These are phyloP conservation scores for Incurvaria masculella DNA, from an alignment of 2,888 invertebrate genomes.

Conservation along the genomic window DNA sequence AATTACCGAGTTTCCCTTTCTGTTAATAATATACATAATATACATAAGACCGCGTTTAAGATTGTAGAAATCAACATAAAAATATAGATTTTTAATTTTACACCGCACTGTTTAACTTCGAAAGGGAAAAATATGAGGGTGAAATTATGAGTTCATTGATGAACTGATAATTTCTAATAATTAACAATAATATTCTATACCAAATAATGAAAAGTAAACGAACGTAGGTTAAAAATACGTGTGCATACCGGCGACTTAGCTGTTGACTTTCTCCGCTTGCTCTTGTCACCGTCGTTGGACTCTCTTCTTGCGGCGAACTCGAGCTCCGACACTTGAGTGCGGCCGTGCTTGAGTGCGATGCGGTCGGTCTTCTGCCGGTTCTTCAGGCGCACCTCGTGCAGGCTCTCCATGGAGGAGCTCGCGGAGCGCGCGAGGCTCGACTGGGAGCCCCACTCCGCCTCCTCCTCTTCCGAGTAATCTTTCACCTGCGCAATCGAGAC, in stretches of 20 bases:
- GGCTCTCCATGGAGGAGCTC: conserved; percentile 53
- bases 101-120: no score
- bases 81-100: no score
- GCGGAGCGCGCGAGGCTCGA: conserved; percentile 38
- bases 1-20: no score
- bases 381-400: conserved; percentile 49
- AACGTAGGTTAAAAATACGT: no score
- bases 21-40: no score
- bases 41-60: no score
- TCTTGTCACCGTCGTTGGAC: conserved; percentile 48
- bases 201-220: no score
- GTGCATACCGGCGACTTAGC: conserved; percentile 26
- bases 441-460: conserved; percentile 34
- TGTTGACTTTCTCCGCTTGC: conserved; percentile 44
- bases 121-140: no score
- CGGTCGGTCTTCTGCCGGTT: conserved; percentile 49
- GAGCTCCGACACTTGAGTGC: conserved; percentile 43
- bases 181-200: no score
- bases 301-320: conserved; percentile 42
- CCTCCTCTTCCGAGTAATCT: conserved; percentile 55
- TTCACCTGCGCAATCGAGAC: conserved; percentile 32
- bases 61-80: no score
- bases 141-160: no score
- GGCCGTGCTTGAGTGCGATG: conserved; percentile 43
- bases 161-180: no score